These are phyloP conservation scores for Alosa sapidissima DNA, from an alignment of 2,797 vertebrate genomes.

Conservation along the genomic window DNA sequence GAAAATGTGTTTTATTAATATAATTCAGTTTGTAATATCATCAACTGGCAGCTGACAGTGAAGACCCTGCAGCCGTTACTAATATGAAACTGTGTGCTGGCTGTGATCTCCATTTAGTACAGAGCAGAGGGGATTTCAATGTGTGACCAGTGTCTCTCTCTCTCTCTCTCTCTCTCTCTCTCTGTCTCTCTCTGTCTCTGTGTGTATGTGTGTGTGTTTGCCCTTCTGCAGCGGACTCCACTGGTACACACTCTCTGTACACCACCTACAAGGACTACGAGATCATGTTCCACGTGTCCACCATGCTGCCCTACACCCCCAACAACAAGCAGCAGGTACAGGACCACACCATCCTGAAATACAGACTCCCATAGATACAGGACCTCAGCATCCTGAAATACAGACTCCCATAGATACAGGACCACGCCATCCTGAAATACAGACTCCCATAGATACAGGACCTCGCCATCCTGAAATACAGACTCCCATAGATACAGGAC, in stretches of 20 bases:
- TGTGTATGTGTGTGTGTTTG: neutral
- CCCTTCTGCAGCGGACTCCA: slow-evolving; percentile 85
- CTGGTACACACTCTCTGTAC: slow-evolving; percentile 93
- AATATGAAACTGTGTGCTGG: neutral
- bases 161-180: neutral
- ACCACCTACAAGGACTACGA: slow-evolving; percentile 95
- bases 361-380: neutral
- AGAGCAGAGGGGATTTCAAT: neutral
- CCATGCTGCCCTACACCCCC: slow-evolving; percentile 94
- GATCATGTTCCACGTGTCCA: slow-evolving; percentile 97
- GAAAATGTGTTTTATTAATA: neutral
- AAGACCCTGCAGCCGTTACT: neutral
- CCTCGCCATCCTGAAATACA: too few species aligned
- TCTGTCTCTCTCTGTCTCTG: too few species aligned
- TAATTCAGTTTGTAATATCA: neutral
- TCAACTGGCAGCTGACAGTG: neutral
- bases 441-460: too few species aligned
- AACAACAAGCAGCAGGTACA: slow-evolving; percentile 97
- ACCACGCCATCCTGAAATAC: too few species aligned
- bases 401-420: neutral
- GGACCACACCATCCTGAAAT: neutral
- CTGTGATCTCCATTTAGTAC: neutral
- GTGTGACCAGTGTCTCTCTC: neutral
- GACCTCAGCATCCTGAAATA: too few species aligned
- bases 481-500: too few species aligned